phyloP scores from a whole-genome alignment of 2,797 vertebrate species.

The Argya squamiceps region DNA sequence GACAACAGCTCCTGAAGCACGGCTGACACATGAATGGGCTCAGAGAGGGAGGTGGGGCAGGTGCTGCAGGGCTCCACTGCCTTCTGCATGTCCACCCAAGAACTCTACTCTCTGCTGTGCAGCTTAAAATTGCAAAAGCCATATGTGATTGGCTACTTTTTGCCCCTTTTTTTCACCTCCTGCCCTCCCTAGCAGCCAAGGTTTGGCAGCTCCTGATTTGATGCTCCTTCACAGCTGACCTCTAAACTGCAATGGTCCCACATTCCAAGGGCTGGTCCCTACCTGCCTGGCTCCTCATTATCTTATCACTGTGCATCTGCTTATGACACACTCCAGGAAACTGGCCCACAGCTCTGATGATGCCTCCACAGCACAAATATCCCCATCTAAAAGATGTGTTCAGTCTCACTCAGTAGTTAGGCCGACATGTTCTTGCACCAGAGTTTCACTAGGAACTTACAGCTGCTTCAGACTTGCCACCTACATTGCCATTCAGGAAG shows the following conservation, averaged over 20 bases:
- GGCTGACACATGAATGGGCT: neutral
- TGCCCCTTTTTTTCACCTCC: neutral
- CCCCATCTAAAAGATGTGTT: neutral
- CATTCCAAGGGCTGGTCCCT: neutral
- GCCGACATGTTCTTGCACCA: neutral
- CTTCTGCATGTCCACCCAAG: neutral
- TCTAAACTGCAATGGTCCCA: neutral
- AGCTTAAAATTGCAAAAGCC: neutral
- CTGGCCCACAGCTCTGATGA: neutral
- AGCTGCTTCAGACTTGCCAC: neutral
- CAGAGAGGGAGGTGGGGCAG: fast-evolving
- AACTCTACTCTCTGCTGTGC: neutral
- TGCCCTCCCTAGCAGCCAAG: too few species aligned
- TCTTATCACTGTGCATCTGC: neutral
- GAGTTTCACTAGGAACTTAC: neutral
- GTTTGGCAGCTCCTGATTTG: neutral
- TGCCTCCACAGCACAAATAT: neutral
- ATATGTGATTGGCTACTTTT: neutral
- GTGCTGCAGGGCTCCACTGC: neutral
- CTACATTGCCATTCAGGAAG: neutral
- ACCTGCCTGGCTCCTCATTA: neutral
- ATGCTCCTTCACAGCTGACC: neutral
- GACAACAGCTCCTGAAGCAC: neutral
- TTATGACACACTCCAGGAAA: neutral
- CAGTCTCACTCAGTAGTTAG: neutral